Evolutionary conservation across 2,888 invertebrate genomes (phyloP).

Genomic region (Xylota sylvarum): DNA sequence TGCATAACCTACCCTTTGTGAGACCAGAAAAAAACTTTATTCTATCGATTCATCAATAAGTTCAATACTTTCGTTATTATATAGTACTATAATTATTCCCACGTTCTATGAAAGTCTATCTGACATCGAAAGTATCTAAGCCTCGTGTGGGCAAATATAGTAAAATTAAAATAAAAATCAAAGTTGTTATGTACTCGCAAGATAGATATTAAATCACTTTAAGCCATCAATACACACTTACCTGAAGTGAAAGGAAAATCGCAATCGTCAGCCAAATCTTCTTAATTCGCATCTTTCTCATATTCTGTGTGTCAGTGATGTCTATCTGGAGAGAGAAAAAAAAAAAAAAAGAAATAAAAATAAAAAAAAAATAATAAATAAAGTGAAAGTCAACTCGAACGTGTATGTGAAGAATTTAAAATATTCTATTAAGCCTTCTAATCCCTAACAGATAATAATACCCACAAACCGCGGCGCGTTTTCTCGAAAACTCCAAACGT

Average conservation of each 20-base stretch:
- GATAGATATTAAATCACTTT: slow-evolving; percentile 48
- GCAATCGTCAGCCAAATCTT: slow-evolving; percentile 83
- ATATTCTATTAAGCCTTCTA: slow-evolving; percentile 54
- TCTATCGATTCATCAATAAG: too few species aligned
- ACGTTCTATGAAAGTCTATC: neutral
- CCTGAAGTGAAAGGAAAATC: slow-evolving; percentile 84
- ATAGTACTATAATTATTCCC: neutral
- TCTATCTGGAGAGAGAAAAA: slow-evolving; percentile 61
- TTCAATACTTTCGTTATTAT: too few species aligned
- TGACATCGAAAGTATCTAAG: slow-evolving; percentile 10
- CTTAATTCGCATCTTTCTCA: slow-evolving; percentile 81
- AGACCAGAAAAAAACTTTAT: too few species aligned
- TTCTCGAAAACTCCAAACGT: slow-evolving; percentile 4
- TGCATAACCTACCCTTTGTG: too few species aligned
- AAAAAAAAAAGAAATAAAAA: slow-evolving; percentile 37
- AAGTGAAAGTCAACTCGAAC: slow-evolving; percentile 64
- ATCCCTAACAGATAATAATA: neutral
- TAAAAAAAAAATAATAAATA: slow-evolving; percentile 41
- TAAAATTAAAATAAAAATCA: slow-evolving; percentile 11
- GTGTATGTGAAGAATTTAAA: slow-evolving; percentile 46
- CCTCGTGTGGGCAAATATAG: slow-evolving; percentile 27
- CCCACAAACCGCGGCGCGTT: neutral
- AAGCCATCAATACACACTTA: slow-evolving; percentile 78
- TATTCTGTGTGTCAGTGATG: slow-evolving; percentile 55
- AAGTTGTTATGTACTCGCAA: slow-evolving; percentile 39